These are phyloP conservation scores for Therioaphis trifolii DNA, from an alignment of 2,888 invertebrate genomes.

Conservation along the genomic window DNA sequence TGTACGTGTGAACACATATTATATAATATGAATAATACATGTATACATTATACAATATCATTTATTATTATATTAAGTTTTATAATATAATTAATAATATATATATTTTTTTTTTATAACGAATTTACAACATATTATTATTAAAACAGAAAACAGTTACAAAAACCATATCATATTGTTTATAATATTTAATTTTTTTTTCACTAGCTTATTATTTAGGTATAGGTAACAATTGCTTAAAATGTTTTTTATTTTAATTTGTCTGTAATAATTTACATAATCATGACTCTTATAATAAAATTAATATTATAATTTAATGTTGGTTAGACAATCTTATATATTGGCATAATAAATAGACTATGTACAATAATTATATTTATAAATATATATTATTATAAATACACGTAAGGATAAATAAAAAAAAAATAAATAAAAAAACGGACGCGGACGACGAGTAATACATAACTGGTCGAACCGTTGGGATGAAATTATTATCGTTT, in stretches of 20 bases:
- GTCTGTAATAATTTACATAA: background rate
- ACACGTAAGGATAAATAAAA: conserved; percentile 5
- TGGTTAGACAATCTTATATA: conserved; percentile 13
- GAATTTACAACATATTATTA: conserved; percentile 43
- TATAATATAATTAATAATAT: conserved; percentile 26
- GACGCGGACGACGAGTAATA: conserved; percentile 10
- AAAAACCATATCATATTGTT: conserved; percentile 9
- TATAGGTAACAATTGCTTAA: conserved; percentile 31
- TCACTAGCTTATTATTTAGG: conserved; percentile 1
- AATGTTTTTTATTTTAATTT: conserved; percentile 13
- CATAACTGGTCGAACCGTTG: background rate
- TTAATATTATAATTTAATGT: conserved; percentile 20
- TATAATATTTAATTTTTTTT: background rate
- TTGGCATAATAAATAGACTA: background rate
- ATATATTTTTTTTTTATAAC: conserved; percentile 37
- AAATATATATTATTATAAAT: background rate
- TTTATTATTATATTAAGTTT: conserved; percentile 7
- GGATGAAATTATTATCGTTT: background rate
- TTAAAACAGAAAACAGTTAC: conserved; percentile 48
- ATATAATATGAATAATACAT: conserved; percentile 30
- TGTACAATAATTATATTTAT: background rate
- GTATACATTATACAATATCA: conserved; percentile 14
- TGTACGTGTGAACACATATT: conserved; percentile 28
- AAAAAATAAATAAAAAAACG: background rate
- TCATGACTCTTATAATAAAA: too few relatives aligned